Evolutionary conservation across 2,888 invertebrate genomes (phyloP), one percentile per base, ranked within the genome.

Genomic region (Eupsilia transversa): DNA sequence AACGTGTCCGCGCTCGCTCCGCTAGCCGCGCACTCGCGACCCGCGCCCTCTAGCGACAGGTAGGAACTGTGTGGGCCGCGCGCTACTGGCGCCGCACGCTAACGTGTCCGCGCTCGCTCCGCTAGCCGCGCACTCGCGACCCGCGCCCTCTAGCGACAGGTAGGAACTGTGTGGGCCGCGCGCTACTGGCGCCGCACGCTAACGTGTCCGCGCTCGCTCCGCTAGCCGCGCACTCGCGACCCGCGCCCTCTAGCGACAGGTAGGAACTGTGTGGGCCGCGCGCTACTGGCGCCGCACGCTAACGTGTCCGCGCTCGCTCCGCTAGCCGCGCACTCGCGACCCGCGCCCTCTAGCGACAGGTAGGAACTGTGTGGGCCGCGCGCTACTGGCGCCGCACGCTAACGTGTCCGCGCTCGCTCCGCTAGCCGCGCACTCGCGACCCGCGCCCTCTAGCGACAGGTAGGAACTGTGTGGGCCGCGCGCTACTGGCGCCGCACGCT

Each of bases 1-100:
- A 60, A 60, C 60, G 60, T 60, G 60, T 17, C 35, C 4, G 60
- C 35, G 7, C 0, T n/a, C 0, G 60, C n/a, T 0, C 35, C 60
- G n/a, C 60, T 60, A 0, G n/a, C 60, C 3, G 35, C 60, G 38
- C 60, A 60, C 60, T 7, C 20, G 41, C 61, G 61, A 0, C 10
- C 61, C 12, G 61, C 61, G 61, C 20, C 27, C 61, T 38, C 61
- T 3, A 6, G 0, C 89, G 93, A 0, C 83, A 95, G 0, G 94
- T 93, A 90, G 96, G 2, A 91, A 87, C 79, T 43, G 86, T 0
- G 65, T 52, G 1, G 65, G 65, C 7, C 60, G 60, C 35, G 60
- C 60, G 0, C 60, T 60, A 0, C 35, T 60, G 35, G 60, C 60
- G 60, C 60, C 60, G n/a, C 60, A 17, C 60, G 60, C 60, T 0